Conservation (phyloP, 2,113 vertebrate genomes). For the Oryzias javanicus region DNA sequence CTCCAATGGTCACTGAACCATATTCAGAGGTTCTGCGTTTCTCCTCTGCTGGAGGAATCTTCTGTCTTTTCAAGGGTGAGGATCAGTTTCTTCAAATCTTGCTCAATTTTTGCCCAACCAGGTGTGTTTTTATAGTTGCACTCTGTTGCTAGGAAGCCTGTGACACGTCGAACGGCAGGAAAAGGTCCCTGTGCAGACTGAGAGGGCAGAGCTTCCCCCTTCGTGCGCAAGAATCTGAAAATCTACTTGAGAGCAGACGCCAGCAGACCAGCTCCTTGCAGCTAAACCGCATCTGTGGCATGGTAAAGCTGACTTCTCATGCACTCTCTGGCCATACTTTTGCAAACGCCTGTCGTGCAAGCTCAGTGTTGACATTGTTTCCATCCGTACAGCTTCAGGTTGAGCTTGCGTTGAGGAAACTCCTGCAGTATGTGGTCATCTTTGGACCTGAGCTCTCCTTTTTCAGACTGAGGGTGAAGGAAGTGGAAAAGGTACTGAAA, state of each 20-base stretch:
- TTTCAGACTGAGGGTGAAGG: not conserved
- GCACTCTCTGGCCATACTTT: not conserved
- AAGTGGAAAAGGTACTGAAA: slow-evolving; percentile 41
- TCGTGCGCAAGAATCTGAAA: slow-evolving; percentile 1
- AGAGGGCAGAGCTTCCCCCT: slow-evolving; percentile 39
- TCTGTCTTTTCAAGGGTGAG: too few species aligned
- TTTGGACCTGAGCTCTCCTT: slow-evolving; percentile 5
- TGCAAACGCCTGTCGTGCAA: not conserved
- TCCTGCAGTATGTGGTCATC: slow-evolving; percentile 3
- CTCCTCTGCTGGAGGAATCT: too few species aligned
- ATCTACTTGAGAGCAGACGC: not conserved
- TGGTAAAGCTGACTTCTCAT: not conserved
- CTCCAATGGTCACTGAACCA: too few species aligned
- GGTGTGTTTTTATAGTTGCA: not conserved
- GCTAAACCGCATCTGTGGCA: not conserved
- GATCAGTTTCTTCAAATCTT: too few species aligned
- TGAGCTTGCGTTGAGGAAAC: not conserved
- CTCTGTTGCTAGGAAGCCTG: not conserved
- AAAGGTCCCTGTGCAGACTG: not conserved
- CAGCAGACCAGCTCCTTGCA: not conserved
- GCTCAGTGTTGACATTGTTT: not conserved
- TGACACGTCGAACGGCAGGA: slow-evolving; percentile 13
- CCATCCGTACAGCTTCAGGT: not conserved
- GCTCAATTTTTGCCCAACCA: not conserved
- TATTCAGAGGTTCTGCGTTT: too few species aligned